Conservation (phyloP, 2,113 vertebrate genomes). For the Rana temporaria region DNA sequence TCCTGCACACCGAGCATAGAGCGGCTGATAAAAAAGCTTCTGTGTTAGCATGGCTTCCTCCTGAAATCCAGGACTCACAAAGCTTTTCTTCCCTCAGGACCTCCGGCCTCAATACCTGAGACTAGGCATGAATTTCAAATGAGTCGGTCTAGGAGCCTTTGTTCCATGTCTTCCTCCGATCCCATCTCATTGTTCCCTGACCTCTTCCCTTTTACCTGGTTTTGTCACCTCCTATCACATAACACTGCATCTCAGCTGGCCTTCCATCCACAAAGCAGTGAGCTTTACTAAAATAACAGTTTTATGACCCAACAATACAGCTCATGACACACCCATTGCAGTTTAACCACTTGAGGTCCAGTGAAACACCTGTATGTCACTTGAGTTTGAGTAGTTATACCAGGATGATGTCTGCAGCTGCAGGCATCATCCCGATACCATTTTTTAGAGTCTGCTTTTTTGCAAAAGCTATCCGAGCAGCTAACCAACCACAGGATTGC, state of each 20-base stretch:
- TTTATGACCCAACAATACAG: too few species aligned
- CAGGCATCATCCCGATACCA: too few species aligned
- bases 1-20: background rate
- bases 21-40: slow-evolving; percentile 40
- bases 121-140: slow-evolving; percentile 37
- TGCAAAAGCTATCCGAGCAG: too few species aligned
- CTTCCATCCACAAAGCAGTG: too few species aligned
- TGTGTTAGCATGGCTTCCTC: slow-evolving; percentile 32
- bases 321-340: too few species aligned
- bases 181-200: slow-evolving; percentile 17
- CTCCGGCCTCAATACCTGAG: slow-evolving; percentile 41
- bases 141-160: background rate
- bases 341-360: too few species aligned
- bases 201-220: background rate
- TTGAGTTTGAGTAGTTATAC: too few species aligned
- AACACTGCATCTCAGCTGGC: background rate
- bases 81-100: slow-evolving; percentile 21
- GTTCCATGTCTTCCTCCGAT: slow-evolving; percentile 2
- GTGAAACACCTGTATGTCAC: too few species aligned
- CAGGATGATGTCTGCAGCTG: too few species aligned
- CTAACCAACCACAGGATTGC: too few species aligned
- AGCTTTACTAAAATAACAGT: too few species aligned
- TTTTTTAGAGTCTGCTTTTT: too few species aligned
- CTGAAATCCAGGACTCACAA: slow-evolving; percentile 15
- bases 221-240: background rate